Evolutionary conservation across 1,140 invertebrate genomes (phyloP), one percentile per base, ranked within the genome.

Genomic region (Chironomus striatipennis): DNA sequence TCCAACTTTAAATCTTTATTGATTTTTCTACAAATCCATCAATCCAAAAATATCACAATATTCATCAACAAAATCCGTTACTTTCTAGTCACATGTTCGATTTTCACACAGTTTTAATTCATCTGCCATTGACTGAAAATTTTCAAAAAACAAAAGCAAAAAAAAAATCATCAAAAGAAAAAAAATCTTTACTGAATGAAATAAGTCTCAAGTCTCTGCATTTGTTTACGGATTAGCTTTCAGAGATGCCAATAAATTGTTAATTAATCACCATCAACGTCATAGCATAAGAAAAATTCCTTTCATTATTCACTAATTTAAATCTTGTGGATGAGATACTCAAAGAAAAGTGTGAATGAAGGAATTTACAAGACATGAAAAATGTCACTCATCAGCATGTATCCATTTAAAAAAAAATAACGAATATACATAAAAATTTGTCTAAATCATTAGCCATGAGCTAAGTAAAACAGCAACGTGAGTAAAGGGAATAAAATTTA

Each of bases 261-360:
- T 57, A 57, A 57, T 57, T 57, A 57, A 57, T 57, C 47, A 57
- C 47, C n/a, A 57, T n/a, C 47, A 57, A 34, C 24, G 24, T 34
- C 24, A 34, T 34, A 34, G 2, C 5, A 12, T 57, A 5, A 57
- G 8, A 57, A 5, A 57, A 57, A 57, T 57, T 57, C 47, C 12
- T 57, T n/a, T n/a, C 47, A 57, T 57, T 47, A 10, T 57, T 57
- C 9, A 57, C 5, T 57, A 57, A 57, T n/a, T n/a, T 57, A n/a
- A 15, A 57, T 57, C n/a, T 57, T 57, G 5, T 34, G 24, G 24
- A 34, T 34, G 24, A 34, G 24, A 34, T 2, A 34, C 43, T 57
- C 12, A 57, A 57, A 34, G n/a, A 34, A 5, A 34, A 2, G 24
- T 34, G 24, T 2, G 24, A 34, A 34, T 34, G 24, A 34, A 57